Evolutionary conservation across 2,113 vertebrate genomes (phyloP), one percentile per base, ranked within the genome.

Genomic region (Ophthalmolycus amberensis): DNA sequence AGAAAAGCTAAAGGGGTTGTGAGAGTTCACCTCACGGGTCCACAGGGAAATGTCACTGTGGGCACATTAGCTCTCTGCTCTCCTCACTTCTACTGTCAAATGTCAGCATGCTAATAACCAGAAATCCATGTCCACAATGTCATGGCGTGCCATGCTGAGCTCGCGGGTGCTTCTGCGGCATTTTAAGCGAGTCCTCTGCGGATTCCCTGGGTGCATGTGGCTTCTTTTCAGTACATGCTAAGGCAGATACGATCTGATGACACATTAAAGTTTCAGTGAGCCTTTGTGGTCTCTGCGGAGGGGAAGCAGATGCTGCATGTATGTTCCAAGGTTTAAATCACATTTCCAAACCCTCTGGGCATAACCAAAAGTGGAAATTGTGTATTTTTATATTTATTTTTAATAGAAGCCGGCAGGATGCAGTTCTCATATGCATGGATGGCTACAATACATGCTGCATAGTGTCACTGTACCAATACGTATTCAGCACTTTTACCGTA

Each of bases 101-200:
- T 88, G 86, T 86, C 87, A 90, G 68, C 68, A 86, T 89, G 85
- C 77, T 91, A 91, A 93, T 91, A 66, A 68, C 48, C 34, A 71
- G 63, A 81, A 77, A 71, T 75, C 56, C 37, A 7, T 75, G 88
- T 76, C 77, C 78, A 87, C 87, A 84, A 66, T 46, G 59, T 58
- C 64, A 71, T 9, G 79, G 52, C 77, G 66, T 22, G 66, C 67
- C 34, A 64, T 38, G 50, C 58, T 37, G 3, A 38, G 62, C 69
- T 59, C 15, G 25, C 56, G 40, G 18, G 18, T 37, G 42, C 65
- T 69, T 42, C 69, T 54, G 25, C 69, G 37, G 78, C 59, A 66
- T 89, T 52, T 71, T 38, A 74, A 67, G 14, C 14, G 58, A n/a
- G 38, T 62, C 52, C 59, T 79, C 71, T 3, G 3, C 52, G 63